Evolutionary conservation across 2,888 invertebrate genomes (phyloP), one percentile per base, ranked within the genome.

Genomic region (Hermaeophaga mercurialis): DNA sequence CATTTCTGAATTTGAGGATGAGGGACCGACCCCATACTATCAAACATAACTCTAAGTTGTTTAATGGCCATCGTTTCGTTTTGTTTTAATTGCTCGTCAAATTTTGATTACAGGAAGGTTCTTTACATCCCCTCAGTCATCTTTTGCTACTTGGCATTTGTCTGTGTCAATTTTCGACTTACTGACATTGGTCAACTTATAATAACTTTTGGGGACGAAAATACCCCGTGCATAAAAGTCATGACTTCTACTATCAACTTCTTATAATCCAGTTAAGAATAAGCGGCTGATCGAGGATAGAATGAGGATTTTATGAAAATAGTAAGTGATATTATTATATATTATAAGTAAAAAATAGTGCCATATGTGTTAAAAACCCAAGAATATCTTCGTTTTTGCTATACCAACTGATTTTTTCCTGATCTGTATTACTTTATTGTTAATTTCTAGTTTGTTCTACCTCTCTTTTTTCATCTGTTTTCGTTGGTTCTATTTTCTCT

Each of bases 1-100:
- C 52, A 52, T 52, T 43, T 52, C 41, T 43, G 38, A 28, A 49
- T 52, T 52, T 52, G 11, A 43, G 34, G 39, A 54, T 26, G 19
- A 33, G 33, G 34, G 47, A 11, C 43, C 44, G 24, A 59, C 55
- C 55, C 59, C 67, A 63, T 66, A 68, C 70, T 60, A 62, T 59
- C 70, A 72, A 67, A 73, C 74, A 74, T 73, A 75, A 70, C 71
- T 69, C 70, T 72, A 70, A 73, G 69, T 73, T 70, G 66, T 70
- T 76, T 76, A 74, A 77, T 75, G 73, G 71, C 74, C 66, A 74
- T 72, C 75, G 71, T 76, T 75, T 70, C 75, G 75, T 76, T 76
- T 76, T 76, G 76, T 74, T 76, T 77, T 76, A 77, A 77, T 76
- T 76, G 76, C 75, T 75, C 76, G 68, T 77, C 75, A 76, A 77